Evolutionary conservation across 1,140 invertebrate genomes (phyloP).

Genomic region (Alviniconcha marisindica): DNA sequence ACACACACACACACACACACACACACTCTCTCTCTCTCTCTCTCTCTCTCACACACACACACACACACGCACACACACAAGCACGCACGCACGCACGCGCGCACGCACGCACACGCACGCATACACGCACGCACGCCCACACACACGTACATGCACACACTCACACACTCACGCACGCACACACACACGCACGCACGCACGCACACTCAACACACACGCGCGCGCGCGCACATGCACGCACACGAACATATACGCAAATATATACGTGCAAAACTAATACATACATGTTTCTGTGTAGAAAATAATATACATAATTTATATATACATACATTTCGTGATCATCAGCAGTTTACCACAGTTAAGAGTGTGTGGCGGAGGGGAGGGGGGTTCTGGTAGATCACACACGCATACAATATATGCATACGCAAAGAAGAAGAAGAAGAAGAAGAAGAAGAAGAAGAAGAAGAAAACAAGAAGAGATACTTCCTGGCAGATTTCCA

Average conservation of each 20-base stretch:
- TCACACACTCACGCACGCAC: background rate
- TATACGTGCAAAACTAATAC: background rate
- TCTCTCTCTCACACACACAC: conserved; percentile 8
- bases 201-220: too few relatives aligned
- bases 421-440: too few relatives aligned
- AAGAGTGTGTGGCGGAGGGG: too few relatives aligned
- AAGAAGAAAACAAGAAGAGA: too few relatives aligned
- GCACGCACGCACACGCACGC: background rate
- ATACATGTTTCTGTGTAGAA: too few relatives aligned
- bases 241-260: background rate
- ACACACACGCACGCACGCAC: background rate
- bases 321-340: too few relatives aligned
- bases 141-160: background rate
- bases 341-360: too few relatives aligned
- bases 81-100: background rate
- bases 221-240: background rate
- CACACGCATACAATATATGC: too few relatives aligned
- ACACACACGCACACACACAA: background rate
- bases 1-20: background rate
- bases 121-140: background rate
- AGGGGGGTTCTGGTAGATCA: too few relatives aligned
- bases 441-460: too few relatives aligned
- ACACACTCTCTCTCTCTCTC: conserved; percentile 23
- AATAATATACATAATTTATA: too few relatives aligned
- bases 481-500: too few relatives aligned